A percentile compares a stretch with the other conserved stretches of the same genome.
Conservation (phyloP, 2,797 vertebrate genomes). For the Enteromius mattozi region DNA sequence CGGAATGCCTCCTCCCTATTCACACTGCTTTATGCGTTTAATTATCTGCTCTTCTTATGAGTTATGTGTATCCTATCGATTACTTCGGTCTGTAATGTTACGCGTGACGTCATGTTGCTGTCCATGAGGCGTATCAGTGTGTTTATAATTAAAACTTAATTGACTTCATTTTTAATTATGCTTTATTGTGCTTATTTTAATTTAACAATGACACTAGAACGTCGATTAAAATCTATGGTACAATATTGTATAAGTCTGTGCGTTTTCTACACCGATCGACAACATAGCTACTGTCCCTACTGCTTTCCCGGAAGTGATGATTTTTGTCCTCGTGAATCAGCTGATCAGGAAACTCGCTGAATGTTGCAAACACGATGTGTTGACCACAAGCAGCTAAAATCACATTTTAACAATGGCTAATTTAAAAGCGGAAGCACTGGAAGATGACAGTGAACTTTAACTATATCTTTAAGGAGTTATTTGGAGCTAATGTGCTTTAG, state of each 20-base stretch:
- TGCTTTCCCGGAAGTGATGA: conserved; percentile 66
- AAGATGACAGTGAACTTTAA: not conserved
- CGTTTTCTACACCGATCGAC: not conserved
- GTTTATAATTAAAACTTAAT: not conserved
- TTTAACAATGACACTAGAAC: not conserved
- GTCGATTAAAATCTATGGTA: not conserved
- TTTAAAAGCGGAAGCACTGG: conserved; percentile 23
- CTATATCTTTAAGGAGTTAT: not conserved
- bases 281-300: conserved; percentile 30
- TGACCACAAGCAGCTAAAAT: conserved; percentile 35
- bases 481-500: not conserved
- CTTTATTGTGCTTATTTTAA: not conserved
- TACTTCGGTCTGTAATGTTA: conserved; percentile 50
- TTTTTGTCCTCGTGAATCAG: conserved; percentile 67
- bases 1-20: not conserved
- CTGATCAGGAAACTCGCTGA: conserved; percentile 65
- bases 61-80: not conserved
- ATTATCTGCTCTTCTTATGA: not conserved
- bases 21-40: not conserved
- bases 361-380: conserved; percentile 47
- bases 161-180: not conserved
- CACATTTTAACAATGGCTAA: conserved; percentile 18
- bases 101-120: not conserved
- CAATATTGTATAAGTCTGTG: not conserved
- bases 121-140: not conserved